These are phyloP conservation scores for Grammomys surdaster DNA, from an alignment of 2,113 vertebrate species.

Conservation along the genomic window DNA sequence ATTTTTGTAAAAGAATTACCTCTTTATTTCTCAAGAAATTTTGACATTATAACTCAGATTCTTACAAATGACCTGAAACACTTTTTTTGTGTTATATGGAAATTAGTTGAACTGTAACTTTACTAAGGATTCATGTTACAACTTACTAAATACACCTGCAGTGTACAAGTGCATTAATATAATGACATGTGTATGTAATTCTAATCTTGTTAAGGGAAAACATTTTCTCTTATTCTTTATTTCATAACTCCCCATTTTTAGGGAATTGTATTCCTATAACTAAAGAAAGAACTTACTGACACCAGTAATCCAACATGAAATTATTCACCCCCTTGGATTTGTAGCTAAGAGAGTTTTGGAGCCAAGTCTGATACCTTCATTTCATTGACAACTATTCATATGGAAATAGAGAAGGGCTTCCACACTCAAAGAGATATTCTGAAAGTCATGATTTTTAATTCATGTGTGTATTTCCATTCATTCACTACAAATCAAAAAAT, in stretches of 20 bases:
- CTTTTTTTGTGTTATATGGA: not conserved
- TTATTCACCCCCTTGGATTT: not conserved
- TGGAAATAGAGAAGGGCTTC: not conserved
- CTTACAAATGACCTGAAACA: not conserved
- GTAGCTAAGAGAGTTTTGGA: not conserved
- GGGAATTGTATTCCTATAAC: not conserved
- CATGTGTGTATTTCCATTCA: not conserved
- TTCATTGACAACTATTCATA: not conserved
- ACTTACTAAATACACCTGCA: not conserved
- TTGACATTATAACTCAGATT: slow-evolving; percentile 42
- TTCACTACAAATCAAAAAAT: slow-evolving; percentile 24
- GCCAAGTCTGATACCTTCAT: not conserved
- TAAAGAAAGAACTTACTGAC: not conserved
- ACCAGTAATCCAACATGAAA: not conserved
- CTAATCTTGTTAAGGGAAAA: slow-evolving; percentile 9
- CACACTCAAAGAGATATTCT: not conserved
- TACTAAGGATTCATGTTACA: not conserved
- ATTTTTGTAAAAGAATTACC: not conserved
- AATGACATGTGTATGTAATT: not conserved
- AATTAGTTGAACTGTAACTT: not conserved
- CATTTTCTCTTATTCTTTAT: not conserved
- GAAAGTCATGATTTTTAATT: not conserved
- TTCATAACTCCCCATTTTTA: not conserved
- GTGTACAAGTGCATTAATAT: not conserved
- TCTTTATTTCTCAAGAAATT: slow-evolving; percentile 3